phyloP scores from a whole-genome alignment of 2,797 vertebrate species.

The Xiphophorus birchmanni region DNA sequence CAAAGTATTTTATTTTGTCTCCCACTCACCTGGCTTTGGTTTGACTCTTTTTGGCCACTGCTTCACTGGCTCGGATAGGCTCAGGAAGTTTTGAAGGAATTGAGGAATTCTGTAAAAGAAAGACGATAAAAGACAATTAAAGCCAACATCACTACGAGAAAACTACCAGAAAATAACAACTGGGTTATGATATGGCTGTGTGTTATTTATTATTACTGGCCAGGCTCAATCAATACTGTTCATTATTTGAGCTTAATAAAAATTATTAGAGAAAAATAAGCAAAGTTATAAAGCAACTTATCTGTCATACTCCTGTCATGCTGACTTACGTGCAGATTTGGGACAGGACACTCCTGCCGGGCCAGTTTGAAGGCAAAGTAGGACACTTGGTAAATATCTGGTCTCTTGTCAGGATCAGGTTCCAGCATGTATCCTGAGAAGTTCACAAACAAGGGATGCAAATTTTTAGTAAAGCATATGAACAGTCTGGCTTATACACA shows the following conservation, averaged over 20 bases:
- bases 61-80: slow-evolving; percentile 95
- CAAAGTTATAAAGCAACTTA: slow-evolving; percentile 22
- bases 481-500: slow-evolving; percentile 6
- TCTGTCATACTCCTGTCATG: background rate
- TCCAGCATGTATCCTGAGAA: slow-evolving; percentile 96
- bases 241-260: background rate
- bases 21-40: slow-evolving; percentile 92
- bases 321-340: slow-evolving; percentile 88
- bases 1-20: background rate
- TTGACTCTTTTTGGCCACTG: slow-evolving; percentile 95
- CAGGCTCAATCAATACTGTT: background rate
- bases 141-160: background rate
- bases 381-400: slow-evolving; percentile 97
- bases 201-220: slow-evolving; percentile 8
- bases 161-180: background rate
- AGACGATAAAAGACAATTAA: slow-evolving; percentile 14
- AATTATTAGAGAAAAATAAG: slow-evolving; percentile 4
- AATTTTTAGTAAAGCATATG: slow-evolving; percentile 4
- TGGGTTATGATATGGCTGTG: background rate
- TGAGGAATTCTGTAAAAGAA: slow-evolving; percentile 83
- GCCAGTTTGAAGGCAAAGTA: slow-evolving; percentile 94
- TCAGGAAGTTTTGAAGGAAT: slow-evolving; percentile 95
- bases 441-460: slow-evolving; percentile 6
- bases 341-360: slow-evolving; percentile 90
- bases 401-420: slow-evolving; percentile 94